Evolutionary conservation across 1,140 invertebrate species (phyloP), one percentile per base, ranked within the genome.

Genomic region (Trissolcus basalis): DNA sequence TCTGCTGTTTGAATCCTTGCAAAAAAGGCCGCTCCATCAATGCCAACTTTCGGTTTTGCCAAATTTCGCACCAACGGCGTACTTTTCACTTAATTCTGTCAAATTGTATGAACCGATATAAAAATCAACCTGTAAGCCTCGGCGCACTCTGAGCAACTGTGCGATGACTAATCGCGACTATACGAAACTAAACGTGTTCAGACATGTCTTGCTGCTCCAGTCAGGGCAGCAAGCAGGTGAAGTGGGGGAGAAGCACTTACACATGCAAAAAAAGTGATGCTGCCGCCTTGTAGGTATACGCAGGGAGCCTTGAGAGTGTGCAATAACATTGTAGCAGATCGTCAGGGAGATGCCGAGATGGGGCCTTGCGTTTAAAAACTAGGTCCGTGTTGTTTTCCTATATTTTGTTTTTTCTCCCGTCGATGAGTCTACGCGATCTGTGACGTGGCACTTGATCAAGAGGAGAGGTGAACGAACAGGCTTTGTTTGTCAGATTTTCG

Each of bases 111-210:
- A n/a, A n/a, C n/a, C n/a, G n/a, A n/a, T n/a, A n/a, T n/a, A n/a
- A n/a, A 58, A 79, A 59, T 35, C 77, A 79, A 27, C 73, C 76
- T 77, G 76, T 33, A 1, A 16, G n/a, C 12, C 33, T 56, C 50
- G 63, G 45, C 44, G 63, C 63, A 48, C 58, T 35, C 51, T 47
- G 63, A 19, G 51, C 56, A 68, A 71, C 68, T 70, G 45, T 58
- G 61, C 47, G 77, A 59, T 74, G 77, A 60, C 64, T 65, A 59
- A 72, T 79, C 70, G 75, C 71, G 43, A 73, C 67, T 64, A 44
- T 77, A 77, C 79, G 55, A 79, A 59, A 83, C 76, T 83, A 69
- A 81, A 81, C 82, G 71, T 83, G 80, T 83, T 78, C 64, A 67
- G 61, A 85, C 83, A 78, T 80, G 83, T 64, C 61, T 73, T 50